phyloP scores from a whole-genome alignment of 2,888 invertebrate species.

The Amphipoea oculea region DNA sequence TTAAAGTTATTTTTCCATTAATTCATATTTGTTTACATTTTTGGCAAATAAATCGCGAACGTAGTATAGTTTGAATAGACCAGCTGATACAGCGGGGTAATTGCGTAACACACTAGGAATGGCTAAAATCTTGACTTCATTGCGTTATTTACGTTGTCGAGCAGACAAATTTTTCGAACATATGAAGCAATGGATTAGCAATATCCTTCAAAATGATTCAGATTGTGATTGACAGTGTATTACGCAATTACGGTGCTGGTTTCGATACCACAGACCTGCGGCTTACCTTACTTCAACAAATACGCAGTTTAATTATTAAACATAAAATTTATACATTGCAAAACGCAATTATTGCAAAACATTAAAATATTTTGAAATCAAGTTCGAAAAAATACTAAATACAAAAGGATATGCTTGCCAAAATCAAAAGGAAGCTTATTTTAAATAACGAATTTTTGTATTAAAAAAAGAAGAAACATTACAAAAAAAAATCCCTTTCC shows the following conservation, averaged over 20 bases:
- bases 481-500: not conserved
- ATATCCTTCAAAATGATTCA: too few species aligned
- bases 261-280: not conserved
- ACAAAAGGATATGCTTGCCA: not conserved
- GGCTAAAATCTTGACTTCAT: too few species aligned
- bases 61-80: not conserved
- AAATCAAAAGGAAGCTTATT: slow-evolving; percentile 5
- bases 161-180: too few species aligned
- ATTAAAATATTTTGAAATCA: not conserved
- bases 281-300: not conserved
- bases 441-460: not conserved
- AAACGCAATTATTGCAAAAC: not conserved
- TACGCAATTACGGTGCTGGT: not conserved
- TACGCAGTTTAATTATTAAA: too few species aligned
- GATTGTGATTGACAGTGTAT: too few species aligned
- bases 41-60: too few species aligned
- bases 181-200: too few species aligned
- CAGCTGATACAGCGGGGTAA: not conserved
- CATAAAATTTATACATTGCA: not conserved
- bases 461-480: not conserved
- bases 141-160: too few species aligned
- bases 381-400: not conserved
- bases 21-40: too few species aligned
- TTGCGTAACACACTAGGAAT: too few species aligned
- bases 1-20: too few species aligned